Percentiles rank a stretch among this genome's conserved stretches.
phyloP scores from a whole-genome alignment of 1,140 invertebrate genomes.

The Zophobas atratus region DNA sequence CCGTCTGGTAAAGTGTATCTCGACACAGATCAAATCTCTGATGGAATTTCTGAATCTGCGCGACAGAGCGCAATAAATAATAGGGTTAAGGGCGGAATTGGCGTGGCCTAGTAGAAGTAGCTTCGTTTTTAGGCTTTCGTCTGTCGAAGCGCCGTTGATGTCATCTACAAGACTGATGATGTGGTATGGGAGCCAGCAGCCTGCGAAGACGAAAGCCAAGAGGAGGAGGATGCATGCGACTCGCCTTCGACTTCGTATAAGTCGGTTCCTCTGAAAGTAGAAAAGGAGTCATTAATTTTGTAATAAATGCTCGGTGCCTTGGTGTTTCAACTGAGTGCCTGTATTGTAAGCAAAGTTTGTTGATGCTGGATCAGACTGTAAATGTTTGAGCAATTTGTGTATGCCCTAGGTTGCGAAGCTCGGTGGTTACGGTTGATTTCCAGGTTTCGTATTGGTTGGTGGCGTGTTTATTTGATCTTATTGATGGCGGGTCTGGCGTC shows the following conservation, averaged over 20 bases:
- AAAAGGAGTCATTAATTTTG: constrained; percentile 49
- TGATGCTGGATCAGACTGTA: too few species aligned
- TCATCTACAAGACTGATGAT: constrained; percentile 78
- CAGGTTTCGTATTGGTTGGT: too few species aligned
- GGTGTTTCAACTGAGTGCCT: too few species aligned
- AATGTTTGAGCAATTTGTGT: too few species aligned
- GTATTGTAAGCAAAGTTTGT: too few species aligned
- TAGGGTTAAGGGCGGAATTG: constrained; percentile 90
- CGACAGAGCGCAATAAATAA: constrained; percentile 92
- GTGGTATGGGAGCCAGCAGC: constrained; percentile 87
- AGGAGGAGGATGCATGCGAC: constrained; percentile 83
- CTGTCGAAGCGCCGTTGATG: constrained; percentile 67
- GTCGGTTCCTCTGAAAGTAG: constrained; percentile 71
- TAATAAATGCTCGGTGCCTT: not conserved
- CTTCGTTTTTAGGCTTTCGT: constrained; percentile 68
- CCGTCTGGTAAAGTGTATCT: constrained; percentile 55
- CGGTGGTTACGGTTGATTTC: too few species aligned
- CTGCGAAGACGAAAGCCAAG: constrained; percentile 81
- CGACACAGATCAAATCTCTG: constrained; percentile 71
- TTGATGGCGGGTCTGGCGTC: too few species aligned
- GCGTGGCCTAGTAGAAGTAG: constrained; percentile 77
- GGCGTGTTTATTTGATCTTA: too few species aligned
- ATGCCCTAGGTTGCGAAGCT: too few species aligned
- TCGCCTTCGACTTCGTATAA: constrained; percentile 79
- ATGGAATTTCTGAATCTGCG: constrained; percentile 85